Percentiles rank a stretch among this genome's conserved stretches.
Conservation (phyloP, 2,113 vertebrate species). For the Pygoscelis antarcticus region DNA sequence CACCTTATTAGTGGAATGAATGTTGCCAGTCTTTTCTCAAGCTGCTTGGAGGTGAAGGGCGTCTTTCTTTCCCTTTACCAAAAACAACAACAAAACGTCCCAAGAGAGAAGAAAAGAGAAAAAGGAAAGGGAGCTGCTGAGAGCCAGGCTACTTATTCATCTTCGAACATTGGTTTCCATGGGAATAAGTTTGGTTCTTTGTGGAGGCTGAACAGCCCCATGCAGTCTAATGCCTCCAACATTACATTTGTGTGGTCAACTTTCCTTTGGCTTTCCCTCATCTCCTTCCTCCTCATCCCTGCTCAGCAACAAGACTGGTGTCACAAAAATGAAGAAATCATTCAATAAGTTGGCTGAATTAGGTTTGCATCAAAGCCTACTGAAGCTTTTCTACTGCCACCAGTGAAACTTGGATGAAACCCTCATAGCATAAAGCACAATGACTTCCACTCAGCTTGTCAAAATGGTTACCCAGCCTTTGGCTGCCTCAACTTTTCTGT, state of each 20-base stretch:
- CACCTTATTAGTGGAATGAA: conserved; percentile 56
- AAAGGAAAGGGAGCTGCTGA: conserved; percentile 64
- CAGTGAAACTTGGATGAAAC: conserved; percentile 4
- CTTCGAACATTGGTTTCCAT: conserved; percentile 69
- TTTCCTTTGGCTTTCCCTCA: conserved; percentile 40
- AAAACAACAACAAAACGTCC: conserved; percentile 69
- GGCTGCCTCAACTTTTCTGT: neutral
- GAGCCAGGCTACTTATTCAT: conserved; percentile 66
- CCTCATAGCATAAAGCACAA: neutral
- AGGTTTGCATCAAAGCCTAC: conserved; percentile 11
- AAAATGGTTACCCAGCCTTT: neutral
- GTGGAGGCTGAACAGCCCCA: conserved; percentile 48
- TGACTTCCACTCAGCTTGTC: conserved; percentile 7
- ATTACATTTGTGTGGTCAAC: conserved; percentile 68
- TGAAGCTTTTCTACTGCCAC: conserved; percentile 15
- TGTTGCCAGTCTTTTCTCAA: conserved; percentile 50
- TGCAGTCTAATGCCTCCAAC: conserved; percentile 28
- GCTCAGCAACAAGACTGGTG: conserved; percentile 42
- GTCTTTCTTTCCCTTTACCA: conserved; percentile 51
- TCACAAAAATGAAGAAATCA: conserved; percentile 49
- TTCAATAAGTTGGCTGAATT: conserved; percentile 44
- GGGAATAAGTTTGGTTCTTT: conserved; percentile 73
- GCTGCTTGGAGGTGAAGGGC: conserved; percentile 7
- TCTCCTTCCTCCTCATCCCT: neutral
- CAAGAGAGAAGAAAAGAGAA: conserved; percentile 54